phyloP scores from a whole-genome alignment of 1,140 invertebrate species.

The Rhizoglyphus robini region DNA sequence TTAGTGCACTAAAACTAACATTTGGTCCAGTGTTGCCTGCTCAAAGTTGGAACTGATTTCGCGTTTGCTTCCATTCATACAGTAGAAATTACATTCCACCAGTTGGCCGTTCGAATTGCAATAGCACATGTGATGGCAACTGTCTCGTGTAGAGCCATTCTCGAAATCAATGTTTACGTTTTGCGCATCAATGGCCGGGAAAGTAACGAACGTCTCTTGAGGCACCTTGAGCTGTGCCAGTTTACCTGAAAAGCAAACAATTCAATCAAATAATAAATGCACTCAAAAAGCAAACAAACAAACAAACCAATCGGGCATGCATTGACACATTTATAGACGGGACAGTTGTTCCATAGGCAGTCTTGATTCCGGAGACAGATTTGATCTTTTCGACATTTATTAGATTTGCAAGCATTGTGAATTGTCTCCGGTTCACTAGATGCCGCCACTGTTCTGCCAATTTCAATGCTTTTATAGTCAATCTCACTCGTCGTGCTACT shows the following conservation, averaged over 20 bases:
- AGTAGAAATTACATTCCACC: not conserved
- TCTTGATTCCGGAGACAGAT: slow-evolving; percentile 1
- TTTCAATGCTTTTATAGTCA: too few relatives aligned
- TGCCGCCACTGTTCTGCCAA: too few relatives aligned
- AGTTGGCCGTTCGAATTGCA: not conserved
- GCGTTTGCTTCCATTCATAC: too few relatives aligned
- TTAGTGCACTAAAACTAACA: too few relatives aligned
- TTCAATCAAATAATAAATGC: not conserved
- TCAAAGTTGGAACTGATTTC: too few relatives aligned
- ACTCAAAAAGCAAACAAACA: too few relatives aligned
- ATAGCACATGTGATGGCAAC: slow-evolving; percentile 2
- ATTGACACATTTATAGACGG: not conserved
- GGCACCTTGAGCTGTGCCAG: not conserved
- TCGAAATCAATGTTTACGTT: not conserved
- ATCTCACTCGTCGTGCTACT: too few relatives aligned
- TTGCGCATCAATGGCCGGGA: not conserved
- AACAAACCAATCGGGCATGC: not conserved
- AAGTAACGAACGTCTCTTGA: not conserved
- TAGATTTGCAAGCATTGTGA: not conserved
- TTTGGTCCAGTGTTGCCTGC: too few relatives aligned
- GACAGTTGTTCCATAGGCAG: not conserved
- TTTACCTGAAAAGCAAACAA: not conserved
- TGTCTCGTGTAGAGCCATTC: too few relatives aligned
- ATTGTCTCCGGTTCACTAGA: too few relatives aligned
- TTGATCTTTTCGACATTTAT: not conserved